Conservation (phyloP, 2,113 vertebrate species). For the Cyprinodon tularosa region DNA sequence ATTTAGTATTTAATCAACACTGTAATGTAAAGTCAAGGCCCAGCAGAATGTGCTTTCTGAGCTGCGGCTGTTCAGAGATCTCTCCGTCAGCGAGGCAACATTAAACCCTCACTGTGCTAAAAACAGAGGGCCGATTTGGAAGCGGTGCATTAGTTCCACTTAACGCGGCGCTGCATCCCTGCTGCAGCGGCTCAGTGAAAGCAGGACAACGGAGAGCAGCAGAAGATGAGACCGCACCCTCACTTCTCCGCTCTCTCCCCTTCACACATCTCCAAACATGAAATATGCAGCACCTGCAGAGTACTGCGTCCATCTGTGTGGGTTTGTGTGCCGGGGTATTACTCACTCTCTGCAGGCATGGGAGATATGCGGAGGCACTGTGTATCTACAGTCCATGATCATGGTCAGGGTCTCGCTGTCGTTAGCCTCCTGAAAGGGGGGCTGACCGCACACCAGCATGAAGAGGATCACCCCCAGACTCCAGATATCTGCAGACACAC, state of each 20-base stretch:
- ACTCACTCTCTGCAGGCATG: conserved; percentile 91
- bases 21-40: neutral
- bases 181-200: conserved; percentile 48
- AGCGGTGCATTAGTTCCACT: conserved; percentile 67
- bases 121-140: conserved; percentile 61
- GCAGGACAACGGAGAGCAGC: conserved; percentile 38
- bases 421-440: conserved; percentile 97
- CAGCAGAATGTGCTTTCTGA: conserved; percentile 9
- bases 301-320: conserved; percentile 48
- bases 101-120: conserved; percentile 54
- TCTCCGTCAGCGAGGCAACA: conserved; percentile 23
- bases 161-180: conserved; percentile 54
- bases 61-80: neutral
- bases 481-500: conserved; percentile 90
- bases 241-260: conserved; percentile 27
- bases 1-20: neutral
- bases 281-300: conserved; percentile 77
- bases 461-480: conserved; percentile 98
- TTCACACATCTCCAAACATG: conserved; percentile 66
- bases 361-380: conserved; percentile 91
- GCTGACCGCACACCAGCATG: conserved; percentile 98
- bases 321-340: conserved; percentile 12
- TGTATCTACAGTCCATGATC: conserved; percentile 99
- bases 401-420: conserved; percentile 98
- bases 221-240: conserved; percentile 27